These are phyloP conservation scores for Collichthys lucidus DNA, from an alignment of 2,113 vertebrate genomes.

Conservation along the genomic window DNA sequence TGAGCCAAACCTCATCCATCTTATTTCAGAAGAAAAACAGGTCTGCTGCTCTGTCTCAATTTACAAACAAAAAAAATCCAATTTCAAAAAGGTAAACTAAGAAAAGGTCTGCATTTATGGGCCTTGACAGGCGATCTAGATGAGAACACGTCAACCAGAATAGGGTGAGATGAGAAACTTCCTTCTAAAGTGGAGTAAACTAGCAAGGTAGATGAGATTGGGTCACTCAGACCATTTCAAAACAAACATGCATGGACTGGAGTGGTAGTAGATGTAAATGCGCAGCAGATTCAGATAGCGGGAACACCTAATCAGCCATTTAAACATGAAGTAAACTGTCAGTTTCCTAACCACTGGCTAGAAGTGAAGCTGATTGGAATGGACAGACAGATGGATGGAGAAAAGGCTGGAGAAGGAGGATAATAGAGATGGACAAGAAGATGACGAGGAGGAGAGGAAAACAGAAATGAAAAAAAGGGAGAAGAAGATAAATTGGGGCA, in stretches of 20 bases:
- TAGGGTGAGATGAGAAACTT: conserved; percentile 66
- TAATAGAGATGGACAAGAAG: conserved; percentile 50
- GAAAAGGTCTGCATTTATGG: conserved; percentile 28
- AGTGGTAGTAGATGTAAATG: conserved; percentile 64
- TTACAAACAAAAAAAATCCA: conserved; percentile 66
- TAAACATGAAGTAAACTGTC: conserved; percentile 51
- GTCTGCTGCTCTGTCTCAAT: conserved; percentile 51
- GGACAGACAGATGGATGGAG: conserved; percentile 52
- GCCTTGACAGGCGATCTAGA: conserved; percentile 50
- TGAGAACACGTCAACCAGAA: conserved; percentile 60
- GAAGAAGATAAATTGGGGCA: conserved; percentile 29
- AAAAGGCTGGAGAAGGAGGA: conserved; percentile 10
- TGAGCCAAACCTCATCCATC: conserved; percentile 66
- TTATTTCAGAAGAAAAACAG: conserved; percentile 52
- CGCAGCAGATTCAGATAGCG: conserved; percentile 51
- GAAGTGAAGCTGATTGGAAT: conserved; percentile 50
- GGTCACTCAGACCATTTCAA: conserved; percentile 27
- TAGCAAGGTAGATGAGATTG: conserved; percentile 43
- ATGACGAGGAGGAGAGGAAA: conserved; percentile 36
- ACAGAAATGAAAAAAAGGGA: conserved; percentile 16
- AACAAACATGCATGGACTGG: conserved; percentile 26
- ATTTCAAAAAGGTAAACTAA: conserved; percentile 56
- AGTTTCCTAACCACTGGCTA: conserved; percentile 41
- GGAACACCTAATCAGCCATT: conserved; percentile 41
- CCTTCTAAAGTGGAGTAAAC: conserved; percentile 62